Conservation (phyloP, 2,113 vertebrate species). For the Cebidichthys violaceus region DNA sequence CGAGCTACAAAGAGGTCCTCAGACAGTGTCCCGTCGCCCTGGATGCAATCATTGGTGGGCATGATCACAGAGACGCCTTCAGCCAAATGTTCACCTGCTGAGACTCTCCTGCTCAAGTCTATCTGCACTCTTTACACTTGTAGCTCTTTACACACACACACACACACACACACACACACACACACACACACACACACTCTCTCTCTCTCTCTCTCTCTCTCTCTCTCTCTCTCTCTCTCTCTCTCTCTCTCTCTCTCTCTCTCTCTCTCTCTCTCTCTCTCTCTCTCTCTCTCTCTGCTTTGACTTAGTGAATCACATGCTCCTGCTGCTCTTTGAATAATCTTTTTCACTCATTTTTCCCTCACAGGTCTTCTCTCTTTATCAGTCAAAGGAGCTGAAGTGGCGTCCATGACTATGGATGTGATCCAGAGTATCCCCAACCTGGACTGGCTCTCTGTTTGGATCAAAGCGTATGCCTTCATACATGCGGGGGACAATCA, state of each 20-base stretch:
- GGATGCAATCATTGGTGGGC: slow-evolving; percentile 94
- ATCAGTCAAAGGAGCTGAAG: slow-evolving; percentile 97
- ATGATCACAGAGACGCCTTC: neutral
- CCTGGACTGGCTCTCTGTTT: slow-evolving; percentile 97
- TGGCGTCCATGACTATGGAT: slow-evolving; percentile 98
- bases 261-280: too few species aligned
- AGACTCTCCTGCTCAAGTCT: neutral
- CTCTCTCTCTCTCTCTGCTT: too few species aligned
- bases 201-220: too few species aligned
- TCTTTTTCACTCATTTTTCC: neutral
- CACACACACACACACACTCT: too few species aligned
- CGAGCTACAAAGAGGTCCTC: slow-evolving; percentile 98
- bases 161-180: neutral
- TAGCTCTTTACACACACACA: neutral
- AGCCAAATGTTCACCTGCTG: neutral
- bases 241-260: too few species aligned
- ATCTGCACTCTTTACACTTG: neutral
- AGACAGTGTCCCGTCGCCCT: slow-evolving; percentile 96
- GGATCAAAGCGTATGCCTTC: slow-evolving; percentile 99
- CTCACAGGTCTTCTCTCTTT: slow-evolving; percentile 92
- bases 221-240: too few species aligned
- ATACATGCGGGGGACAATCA: slow-evolving; percentile 96
- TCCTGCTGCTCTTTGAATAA: neutral
- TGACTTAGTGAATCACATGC: neutral
- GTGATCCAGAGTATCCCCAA: slow-evolving; percentile 97